Evolutionary conservation across 2,888 invertebrate genomes (phyloP), one percentile per base, ranked within the genome.

Genomic region (Cloeon dipterum): DNA sequence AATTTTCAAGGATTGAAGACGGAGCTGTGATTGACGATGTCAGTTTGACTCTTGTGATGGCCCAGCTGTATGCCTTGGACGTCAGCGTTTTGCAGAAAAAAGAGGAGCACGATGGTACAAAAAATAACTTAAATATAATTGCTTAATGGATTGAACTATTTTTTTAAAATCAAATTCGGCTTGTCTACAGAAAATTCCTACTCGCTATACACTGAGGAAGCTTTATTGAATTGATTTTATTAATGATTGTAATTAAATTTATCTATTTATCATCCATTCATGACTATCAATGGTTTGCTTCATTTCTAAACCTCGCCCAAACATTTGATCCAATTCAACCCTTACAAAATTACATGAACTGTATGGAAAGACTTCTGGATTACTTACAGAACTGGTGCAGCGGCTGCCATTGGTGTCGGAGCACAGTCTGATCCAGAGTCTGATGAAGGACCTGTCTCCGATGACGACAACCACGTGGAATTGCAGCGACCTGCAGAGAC

Each of bases 1-100:
- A 29, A 10, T 8, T 21, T 21, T 21, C 5, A 10, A 21, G 29
- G 7, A n/a, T 16, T n/a, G 29, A 45, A n/a, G 71, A 71, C 1
- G 62, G 73, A 2, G 82, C 82, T 3, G 71, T 70, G 10, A 60
- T 88, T 17, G 82, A 83, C 52, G 72, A 76, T 48, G 74, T 83
- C 2, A 76, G 76, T 1, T 55, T 86, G 3, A 74, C 77, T 2
- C 56, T 91, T 20, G 64, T 81, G 42, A 78, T 89, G 75, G 74
- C 88, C 0, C 55, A 89, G 29, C 54, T 91, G 3, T 83, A 83
- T 52, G 73, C 79, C 0, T 59, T 88, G 38, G 88, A 93, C 55
- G 62, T 86, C 8, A 82, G 81, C 44, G 66, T 79, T 17, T 56
- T 89, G 37, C 72, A 57, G 44, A 66, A 68, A 36, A 65, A 73